A percentile compares a stretch with the other conserved stretches of the same genome.
Evolutionary conservation across 2,888 invertebrate genomes (phyloP).

Genomic region (Latrodectus hesperus): DNA sequence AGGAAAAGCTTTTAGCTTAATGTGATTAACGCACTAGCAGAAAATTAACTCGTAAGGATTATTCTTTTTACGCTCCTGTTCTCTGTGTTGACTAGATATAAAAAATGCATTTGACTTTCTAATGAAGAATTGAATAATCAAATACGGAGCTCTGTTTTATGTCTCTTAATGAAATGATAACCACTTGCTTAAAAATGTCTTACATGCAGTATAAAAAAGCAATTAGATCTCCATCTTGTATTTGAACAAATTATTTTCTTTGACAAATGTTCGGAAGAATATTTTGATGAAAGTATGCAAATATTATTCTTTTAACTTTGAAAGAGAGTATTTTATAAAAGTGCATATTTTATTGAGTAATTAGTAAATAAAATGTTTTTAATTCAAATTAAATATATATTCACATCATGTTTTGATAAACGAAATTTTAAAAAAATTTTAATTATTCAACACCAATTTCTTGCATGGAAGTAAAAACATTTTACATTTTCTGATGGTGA

Average conservation of each 20-base stretch:
- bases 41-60: slow-evolving; percentile 60
- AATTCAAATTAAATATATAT: no score
- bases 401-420: no score
- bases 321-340: no score
- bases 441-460: no score
- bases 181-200: slow-evolving; percentile 2
- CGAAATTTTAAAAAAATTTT: no score
- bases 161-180: slow-evolving; percentile 46
- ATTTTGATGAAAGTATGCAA: background rate
- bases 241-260: background rate
- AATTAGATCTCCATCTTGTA: background rate
- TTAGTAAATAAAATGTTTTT: no score
- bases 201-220: slow-evolving; percentile 1
- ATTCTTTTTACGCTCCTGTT: slow-evolving; percentile 26
- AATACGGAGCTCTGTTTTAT: slow-evolving; percentile 33
- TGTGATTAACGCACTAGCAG: slow-evolving; percentile 61
- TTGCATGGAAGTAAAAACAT: no score
- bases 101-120: slow-evolving; percentile 63
- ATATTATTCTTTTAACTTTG: background rate
- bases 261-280: background rate
- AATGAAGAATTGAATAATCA: slow-evolving; percentile 46
- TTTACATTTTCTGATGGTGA: no score
- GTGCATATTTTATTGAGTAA: no score
- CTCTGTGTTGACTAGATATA: slow-evolving; percentile 41
- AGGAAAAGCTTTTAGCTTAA: slow-evolving; percentile 57